Evolutionary conservation across 2,888 invertebrate species (phyloP).

Genomic region (Heliconius ismenius): DNA sequence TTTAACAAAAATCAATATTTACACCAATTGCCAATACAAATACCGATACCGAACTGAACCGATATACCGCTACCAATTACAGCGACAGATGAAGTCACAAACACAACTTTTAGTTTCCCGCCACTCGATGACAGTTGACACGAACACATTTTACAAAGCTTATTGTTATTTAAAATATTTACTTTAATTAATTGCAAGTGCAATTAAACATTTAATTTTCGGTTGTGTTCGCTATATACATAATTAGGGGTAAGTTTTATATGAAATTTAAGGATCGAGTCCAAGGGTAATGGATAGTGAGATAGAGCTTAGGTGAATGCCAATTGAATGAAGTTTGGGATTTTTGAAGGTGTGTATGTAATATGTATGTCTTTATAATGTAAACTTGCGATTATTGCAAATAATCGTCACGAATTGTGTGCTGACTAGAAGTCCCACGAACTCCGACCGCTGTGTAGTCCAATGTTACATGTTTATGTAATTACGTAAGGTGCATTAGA

Average conservation of each 20-base stretch:
- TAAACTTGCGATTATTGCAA: slow-evolving; percentile 3
- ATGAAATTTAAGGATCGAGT: slow-evolving; percentile 26
- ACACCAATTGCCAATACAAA: not conserved
- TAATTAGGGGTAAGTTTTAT: slow-evolving; percentile 41
- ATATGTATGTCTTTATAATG: not conserved
- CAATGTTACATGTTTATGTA: slow-evolving; percentile 5
- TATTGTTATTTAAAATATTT: slow-evolving; percentile 16
- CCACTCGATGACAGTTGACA: not conserved
- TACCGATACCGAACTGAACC: too few relatives aligned
- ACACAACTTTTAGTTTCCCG: not conserved
- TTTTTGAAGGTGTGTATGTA: slow-evolving; percentile 2
- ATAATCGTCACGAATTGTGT: slow-evolving; percentile 10
- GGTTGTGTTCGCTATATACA: slow-evolving; percentile 36
- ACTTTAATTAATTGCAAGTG: slow-evolving; percentile 19
- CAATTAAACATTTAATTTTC: slow-evolving; percentile 21
- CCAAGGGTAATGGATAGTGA: slow-evolving; percentile 21
- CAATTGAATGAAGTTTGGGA: slow-evolving; percentile 18
- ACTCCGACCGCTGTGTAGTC: slow-evolving; percentile 12
- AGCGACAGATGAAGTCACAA: not conserved
- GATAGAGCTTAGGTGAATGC: slow-evolving; percentile 26
- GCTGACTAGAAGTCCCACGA: not conserved
- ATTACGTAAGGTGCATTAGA: not conserved
- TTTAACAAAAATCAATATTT: not conserved
- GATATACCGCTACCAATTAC: not conserved
- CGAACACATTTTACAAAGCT: not conserved